Percentiles rank a stretch among this genome's conserved stretches.
These are phyloP conservation scores for Hypomecis punctinalis DNA, from an alignment of 2,888 invertebrate species.

Conservation along the genomic window DNA sequence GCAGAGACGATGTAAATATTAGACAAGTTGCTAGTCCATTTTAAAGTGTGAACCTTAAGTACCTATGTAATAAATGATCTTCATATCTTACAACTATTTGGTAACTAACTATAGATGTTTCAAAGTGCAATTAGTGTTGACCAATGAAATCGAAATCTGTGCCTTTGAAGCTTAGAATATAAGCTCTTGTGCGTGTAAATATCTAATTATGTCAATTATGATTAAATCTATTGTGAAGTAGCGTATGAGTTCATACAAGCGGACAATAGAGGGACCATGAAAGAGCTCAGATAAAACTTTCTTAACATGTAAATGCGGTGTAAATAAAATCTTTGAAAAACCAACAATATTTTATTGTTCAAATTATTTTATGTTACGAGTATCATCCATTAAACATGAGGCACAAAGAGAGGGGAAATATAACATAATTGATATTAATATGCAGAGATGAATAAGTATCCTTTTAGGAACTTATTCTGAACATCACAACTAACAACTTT, in stretches of 20 bases:
- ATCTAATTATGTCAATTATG: slow-evolving; percentile 12
- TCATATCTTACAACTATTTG: slow-evolving; percentile 27
- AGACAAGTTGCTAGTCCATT: slow-evolving; percentile 74
- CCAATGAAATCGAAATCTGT: slow-evolving; percentile 25
- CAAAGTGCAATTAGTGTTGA: slow-evolving; percentile 29
- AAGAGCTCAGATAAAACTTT: slow-evolving; percentile 48
- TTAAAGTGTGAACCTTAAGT: slow-evolving; percentile 47
- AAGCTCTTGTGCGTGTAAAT: slow-evolving; percentile 21
- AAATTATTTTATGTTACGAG: slow-evolving; percentile 11
- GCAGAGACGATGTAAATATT: slow-evolving; percentile 67
- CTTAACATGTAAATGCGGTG: slow-evolving; percentile 16
- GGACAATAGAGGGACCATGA: slow-evolving; percentile 59
- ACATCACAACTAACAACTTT: no score
- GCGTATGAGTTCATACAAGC: slow-evolving; percentile 32
- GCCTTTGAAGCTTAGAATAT: slow-evolving; percentile 37
- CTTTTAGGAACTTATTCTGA: no score
- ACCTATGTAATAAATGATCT: slow-evolving; percentile 24
- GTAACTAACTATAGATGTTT: slow-evolving; percentile 15
- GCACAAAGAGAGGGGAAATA: no score
- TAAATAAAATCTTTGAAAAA: slow-evolving; percentile 13
- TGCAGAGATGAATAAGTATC: no score
- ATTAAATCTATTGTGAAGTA: slow-evolving; percentile 29
- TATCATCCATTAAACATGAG: no score
- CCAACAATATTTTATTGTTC: neutral
- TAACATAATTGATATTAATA: no score